Evolutionary conservation across 2,888 invertebrate genomes (phyloP).

Genomic region (Caenorhabditis doughertyi): DNA sequence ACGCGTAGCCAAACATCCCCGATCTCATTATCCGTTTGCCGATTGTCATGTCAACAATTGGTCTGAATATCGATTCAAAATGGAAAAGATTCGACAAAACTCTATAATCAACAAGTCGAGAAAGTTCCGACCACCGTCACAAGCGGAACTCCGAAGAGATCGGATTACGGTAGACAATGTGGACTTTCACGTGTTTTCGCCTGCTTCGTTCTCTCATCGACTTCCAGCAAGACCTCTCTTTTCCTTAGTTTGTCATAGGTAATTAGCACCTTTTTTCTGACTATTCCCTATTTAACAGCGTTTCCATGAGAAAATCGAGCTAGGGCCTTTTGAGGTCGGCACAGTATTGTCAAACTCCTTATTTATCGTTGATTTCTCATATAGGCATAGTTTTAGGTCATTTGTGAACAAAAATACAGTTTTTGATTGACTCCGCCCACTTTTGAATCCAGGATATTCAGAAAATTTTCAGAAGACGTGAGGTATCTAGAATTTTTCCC

Average conservation of each 20-base stretch:
- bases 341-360: too few species aligned
- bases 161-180: constrained; percentile 38
- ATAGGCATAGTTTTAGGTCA: too few species aligned
- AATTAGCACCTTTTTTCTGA: too few species aligned
- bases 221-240: constrained; percentile 57
- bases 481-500: too few species aligned
- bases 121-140: constrained; percentile 25
- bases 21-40: constrained; percentile 8
- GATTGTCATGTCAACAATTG: constrained; percentile 17
- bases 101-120: neutral
- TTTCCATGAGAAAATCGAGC: too few species aligned
- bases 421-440: too few species aligned
- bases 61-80: constrained; percentile 36
- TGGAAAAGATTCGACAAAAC: neutral
- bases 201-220: constrained; percentile 49
- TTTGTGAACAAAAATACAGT: too few species aligned
- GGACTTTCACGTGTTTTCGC: constrained; percentile 62
- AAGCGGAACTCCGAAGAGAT: constrained; percentile 1
- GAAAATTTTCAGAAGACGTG: too few species aligned
- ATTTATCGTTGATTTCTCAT: too few species aligned
- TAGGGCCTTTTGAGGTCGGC: too few species aligned
- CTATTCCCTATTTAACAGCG: too few species aligned
- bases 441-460: too few species aligned
- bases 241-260: constrained; percentile 53
- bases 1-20: constrained; percentile 20